Base-by-base conservation (phyloP, 1,140 invertebrate genomes). In the Drosophila bipectinata region DNA sequence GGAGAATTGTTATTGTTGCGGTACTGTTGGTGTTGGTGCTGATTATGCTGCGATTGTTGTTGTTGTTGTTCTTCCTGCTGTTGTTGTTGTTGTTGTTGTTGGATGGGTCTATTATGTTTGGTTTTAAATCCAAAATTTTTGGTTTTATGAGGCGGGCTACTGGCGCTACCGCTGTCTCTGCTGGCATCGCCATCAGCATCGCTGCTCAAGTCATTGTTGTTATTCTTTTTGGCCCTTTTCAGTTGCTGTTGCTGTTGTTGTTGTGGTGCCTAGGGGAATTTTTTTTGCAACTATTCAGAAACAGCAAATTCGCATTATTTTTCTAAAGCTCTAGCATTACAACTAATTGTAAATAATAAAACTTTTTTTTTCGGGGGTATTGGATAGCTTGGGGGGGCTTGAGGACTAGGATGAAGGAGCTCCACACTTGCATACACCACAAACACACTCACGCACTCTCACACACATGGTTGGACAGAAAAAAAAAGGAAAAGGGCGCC, bases 281-380 rank as follows among this genome's bases (percentile, higher is more conserved):
- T 21, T 21, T 18, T 45, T 81, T 79, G 58, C 80, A 91, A 91
- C 90, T 91, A 91, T 91, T 91, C 90, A 91, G 90, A 91, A 91
- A 91, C 90, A 91, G 90, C 90, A 91, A 91, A 91, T 90, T 84
- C 83, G 72, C 64, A 90, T 91, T 91, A 91, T 91, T 91, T 81
- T 66, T 82, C 79, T 83, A 89, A 79, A 88, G 69, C 76, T 84
- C 84, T 89, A 84, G 45, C 41, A 30, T 54, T 67, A 84, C 80
- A 84, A 68, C 76, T 80, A 77, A 60, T 66, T 63, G 60, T 47
- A 12, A 8, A 72, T 56, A 59, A n/a, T 32, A n/a, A 1, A 41
- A 41, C 3, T 52, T 30, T 30, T 5, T 28, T 51, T 32, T 52
- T 52, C 8, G n/a, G 15, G 44, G 18, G 15, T 18, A 8, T 14